Conservation (phyloP, 35 echinoderm and acorn worm genomes). For the Stichopus chloronotus region DNA sequence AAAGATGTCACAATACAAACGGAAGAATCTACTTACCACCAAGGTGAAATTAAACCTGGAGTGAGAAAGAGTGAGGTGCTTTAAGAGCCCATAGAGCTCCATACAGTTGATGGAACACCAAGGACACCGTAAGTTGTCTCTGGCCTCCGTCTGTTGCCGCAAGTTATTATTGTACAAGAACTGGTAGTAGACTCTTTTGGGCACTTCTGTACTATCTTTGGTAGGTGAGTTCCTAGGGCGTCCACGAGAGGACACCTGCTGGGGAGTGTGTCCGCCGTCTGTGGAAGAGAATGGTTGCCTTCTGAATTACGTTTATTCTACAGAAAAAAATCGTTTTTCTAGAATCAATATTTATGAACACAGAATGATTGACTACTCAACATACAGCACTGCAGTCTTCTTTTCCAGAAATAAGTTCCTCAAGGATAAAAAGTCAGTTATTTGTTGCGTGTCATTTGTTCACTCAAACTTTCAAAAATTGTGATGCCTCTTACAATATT, state of each 20-base stretch:
- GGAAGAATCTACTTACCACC: slow-evolving; percentile 76
- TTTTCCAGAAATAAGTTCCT: too few species aligned
- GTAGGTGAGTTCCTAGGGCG: slow-evolving; percentile 16
- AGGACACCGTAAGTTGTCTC: slow-evolving; percentile 90
- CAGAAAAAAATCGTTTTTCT: too few species aligned
- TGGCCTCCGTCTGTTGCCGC: slow-evolving; percentile 86
- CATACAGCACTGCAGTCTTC: too few species aligned
- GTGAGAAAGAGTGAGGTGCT: slow-evolving; percentile 90
- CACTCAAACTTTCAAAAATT: too few species aligned
- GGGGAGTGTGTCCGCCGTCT: neutral
- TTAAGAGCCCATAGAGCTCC: slow-evolving; percentile 87
- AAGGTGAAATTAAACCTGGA: slow-evolving; percentile 96
- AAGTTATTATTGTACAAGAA: slow-evolving; percentile 97
- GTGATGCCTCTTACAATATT: too few species aligned
- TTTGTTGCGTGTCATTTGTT: too few species aligned
- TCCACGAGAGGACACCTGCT: neutral
- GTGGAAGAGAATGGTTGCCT: neutral
- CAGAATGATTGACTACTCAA: too few species aligned
- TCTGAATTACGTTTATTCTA: neutral
- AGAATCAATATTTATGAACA: too few species aligned
- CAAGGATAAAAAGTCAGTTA: too few species aligned
- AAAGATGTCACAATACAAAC: neutral
- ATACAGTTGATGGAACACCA: slow-evolving; percentile 96
- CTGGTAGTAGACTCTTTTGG: slow-evolving; percentile 88
- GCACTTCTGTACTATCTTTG: slow-evolving; percentile 54